phyloP scores from a whole-genome alignment of 2,797 vertebrate genomes.

The Syngnathus rostellatus region DNA sequence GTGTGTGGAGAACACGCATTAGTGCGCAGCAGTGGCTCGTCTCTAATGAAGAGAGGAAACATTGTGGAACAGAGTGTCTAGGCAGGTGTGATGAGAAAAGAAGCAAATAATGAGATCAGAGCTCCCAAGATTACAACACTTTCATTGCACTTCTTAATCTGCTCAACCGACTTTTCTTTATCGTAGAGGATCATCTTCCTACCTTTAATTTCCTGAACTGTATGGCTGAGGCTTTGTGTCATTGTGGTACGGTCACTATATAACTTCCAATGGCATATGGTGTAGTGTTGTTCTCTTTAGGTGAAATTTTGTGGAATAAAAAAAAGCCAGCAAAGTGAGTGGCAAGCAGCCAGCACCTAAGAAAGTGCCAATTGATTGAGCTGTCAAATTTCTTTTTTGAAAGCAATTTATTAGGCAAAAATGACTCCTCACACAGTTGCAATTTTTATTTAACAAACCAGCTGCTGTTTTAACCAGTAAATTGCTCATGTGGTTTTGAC shows the following conservation, averaged over 20 bases:
- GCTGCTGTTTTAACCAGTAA: too few relatives aligned
- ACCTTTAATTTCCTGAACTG: constrained; percentile 6
- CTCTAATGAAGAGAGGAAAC: constrained; percentile 55
- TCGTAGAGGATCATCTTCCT: constrained; percentile 18
- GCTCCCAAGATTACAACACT: constrained; percentile 4
- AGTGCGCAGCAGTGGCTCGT: constrained; percentile 49
- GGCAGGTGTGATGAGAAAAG: constrained; percentile 56
- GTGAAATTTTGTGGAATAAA: not conserved
- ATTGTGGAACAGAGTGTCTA: constrained; percentile 42
- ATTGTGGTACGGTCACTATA: not conserved
- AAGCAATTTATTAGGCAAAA: too few relatives aligned
- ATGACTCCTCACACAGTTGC: too few relatives aligned
- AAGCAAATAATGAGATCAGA: constrained; percentile 39
- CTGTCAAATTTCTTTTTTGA: too few relatives aligned
- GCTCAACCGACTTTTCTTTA: constrained; percentile 22
- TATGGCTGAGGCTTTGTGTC: constrained; percentile 7
- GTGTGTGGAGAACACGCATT: constrained; percentile 51
- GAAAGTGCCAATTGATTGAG: too few relatives aligned
- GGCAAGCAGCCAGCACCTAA: too few relatives aligned
- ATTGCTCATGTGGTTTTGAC: too few relatives aligned
- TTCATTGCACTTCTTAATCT: constrained; percentile 30
- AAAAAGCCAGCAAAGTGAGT: too few relatives aligned
- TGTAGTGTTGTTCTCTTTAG: not conserved
- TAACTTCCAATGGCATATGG: not conserved
- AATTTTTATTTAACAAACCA: too few relatives aligned